These are phyloP conservation scores for Chiloscyllium punctatum DNA, from an alignment of 2,797 vertebrate genomes.

Conservation along the genomic window DNA sequence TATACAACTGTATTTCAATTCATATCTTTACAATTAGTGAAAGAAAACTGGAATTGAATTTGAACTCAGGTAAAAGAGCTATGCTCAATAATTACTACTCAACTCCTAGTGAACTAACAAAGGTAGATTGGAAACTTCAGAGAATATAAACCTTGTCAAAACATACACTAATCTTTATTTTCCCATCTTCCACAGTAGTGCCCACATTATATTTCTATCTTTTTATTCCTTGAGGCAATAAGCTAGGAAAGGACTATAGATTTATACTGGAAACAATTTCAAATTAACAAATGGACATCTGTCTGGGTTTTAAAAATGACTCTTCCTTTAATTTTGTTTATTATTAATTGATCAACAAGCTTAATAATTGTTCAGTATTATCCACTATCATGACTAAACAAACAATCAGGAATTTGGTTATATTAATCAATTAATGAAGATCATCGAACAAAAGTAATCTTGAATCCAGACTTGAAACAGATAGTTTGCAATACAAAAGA, in stretches of 20 bases:
- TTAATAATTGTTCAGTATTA: neutral
- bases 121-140: neutral
- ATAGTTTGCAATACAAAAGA: neutral
- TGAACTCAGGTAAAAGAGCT: neutral
- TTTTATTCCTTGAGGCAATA: neutral
- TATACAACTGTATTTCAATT: neutral
- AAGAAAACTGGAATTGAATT: neutral
- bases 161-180: neutral
- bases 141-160: neutral
- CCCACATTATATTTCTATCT: neutral
- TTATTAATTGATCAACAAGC: no score
- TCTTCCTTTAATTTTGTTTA: neutral
- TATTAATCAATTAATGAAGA: neutral
- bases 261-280: constrained; percentile 1
- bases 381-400: neutral
- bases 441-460: neutral
- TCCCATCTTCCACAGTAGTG: neutral
- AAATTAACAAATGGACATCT: neutral
- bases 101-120: neutral
- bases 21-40: neutral
- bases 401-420: neutral
- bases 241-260: neutral
- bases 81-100: neutral
- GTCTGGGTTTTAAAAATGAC: neutral
- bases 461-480: neutral